Evolutionary conservation across 1,140 invertebrate genomes (phyloP).

Genomic region (Dendroctonus valens): DNA sequence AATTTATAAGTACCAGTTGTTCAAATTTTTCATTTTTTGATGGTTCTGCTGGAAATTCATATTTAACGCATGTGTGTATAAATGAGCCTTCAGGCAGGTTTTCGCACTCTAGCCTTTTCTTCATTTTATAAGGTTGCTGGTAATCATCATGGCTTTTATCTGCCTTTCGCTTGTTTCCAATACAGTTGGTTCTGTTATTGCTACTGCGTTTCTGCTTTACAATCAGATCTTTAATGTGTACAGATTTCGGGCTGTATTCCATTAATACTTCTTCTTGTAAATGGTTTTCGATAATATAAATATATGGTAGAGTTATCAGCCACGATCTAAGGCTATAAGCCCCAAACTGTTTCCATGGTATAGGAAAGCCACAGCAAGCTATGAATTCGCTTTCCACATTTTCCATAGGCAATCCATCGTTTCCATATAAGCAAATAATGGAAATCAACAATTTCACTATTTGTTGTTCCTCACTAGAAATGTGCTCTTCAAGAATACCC

Average conservation of each 20-base stretch:
- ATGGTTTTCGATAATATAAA: constrained; percentile 34
- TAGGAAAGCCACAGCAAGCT: constrained; percentile 28
- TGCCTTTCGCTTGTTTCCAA: constrained; percentile 7
- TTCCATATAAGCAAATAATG: constrained; percentile 33
- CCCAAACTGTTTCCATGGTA: constrained; percentile 38
- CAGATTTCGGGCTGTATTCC: constrained; percentile 36
- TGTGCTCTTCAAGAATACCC: constrained; percentile 22
- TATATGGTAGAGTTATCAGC: constrained; percentile 36
- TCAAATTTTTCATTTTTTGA: constrained; percentile 35
- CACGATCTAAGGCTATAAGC: constrained; percentile 30
- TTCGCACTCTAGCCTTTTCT: constrained; percentile 24
- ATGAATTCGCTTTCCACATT: constrained; percentile 34
- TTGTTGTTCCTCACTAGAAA: constrained; percentile 32
- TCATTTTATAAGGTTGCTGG: constrained; percentile 7
- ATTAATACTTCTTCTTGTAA: constrained; percentile 33
- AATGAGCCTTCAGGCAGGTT: constrained; percentile 33
- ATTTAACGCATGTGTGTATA: constrained; percentile 35
- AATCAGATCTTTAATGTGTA: constrained; percentile 36
- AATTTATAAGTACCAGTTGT: constrained; percentile 28
- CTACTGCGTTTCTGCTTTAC: constrained; percentile 26
- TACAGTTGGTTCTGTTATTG: neutral
- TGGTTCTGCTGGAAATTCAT: constrained; percentile 4
- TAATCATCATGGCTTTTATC: constrained; percentile 7
- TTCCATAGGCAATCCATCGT: constrained; percentile 33
- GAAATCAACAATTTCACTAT: constrained; percentile 33